phyloP scores from a whole-genome alignment of 2,113 vertebrate genomes.

The western clawed frog (Xenopus tropicalis) region UCB_Xtro_10.0 CM004451.2:90111001-90111500 shows the following conservation, averaged over 20 bases:
- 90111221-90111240: constrained; percentile 70
- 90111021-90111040: too few relatives aligned
- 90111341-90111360: constrained; percentile 61
- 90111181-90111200: too few relatives aligned
- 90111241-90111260: constrained; percentile 79
- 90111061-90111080: too few relatives aligned
- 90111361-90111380: constrained; percentile 44
- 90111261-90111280: constrained; percentile 79
- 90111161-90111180: too few relatives aligned
- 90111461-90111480: constrained; percentile 69
- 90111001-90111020: too few relatives aligned
- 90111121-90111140: too few relatives aligned
- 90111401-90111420: constrained; percentile 72
- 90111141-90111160: too few relatives aligned
- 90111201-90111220: neutral
- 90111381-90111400: constrained; percentile 71
- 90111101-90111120: too few relatives aligned
- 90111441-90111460: constrained; percentile 59
- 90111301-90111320: constrained; percentile 75
- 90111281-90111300: neutral
- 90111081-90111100: too few relatives aligned
- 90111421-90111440: constrained; percentile 49
- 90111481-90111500: constrained; percentile 79
- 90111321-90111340: neutral
- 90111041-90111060: too few relatives aligned